These are phyloP conservation scores for Tetranychus cinnabarinus DNA, from an alignment of 1,140 invertebrate species.

Conservation along the genomic window DNA sequence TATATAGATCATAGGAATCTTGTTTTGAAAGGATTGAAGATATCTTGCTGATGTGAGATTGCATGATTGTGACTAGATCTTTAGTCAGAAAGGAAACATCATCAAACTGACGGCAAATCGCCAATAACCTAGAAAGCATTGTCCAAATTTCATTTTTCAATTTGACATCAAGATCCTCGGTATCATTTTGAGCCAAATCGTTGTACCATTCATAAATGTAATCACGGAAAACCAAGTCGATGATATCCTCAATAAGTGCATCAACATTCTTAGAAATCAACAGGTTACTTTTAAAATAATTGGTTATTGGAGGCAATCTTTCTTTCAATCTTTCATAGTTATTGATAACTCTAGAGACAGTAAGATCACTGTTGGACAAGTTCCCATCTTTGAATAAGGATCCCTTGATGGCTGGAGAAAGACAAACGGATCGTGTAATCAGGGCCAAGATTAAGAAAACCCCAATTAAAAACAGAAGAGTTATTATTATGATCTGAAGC, in stretches of 20 bases:
- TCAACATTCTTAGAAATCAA: slow-evolving; percentile 41
- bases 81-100: slow-evolving; percentile 53
- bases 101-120: slow-evolving; percentile 43
- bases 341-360: too few relatives aligned
- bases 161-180: slow-evolving; percentile 11
- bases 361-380: too few relatives aligned
- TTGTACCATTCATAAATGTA: slow-evolving; percentile 49
- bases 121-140: slow-evolving; percentile 44
- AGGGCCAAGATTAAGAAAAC: too few relatives aligned
- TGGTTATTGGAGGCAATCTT: neutral
- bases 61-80: slow-evolving; percentile 50
- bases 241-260: slow-evolving; percentile 49
- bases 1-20: slow-evolving; percentile 38
- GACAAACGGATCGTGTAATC: too few relatives aligned
- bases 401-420: too few relatives aligned
- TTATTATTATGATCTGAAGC: too few relatives aligned
- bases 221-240: slow-evolving; percentile 51
- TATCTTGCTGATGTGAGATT: slow-evolving; percentile 61
- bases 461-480: too few relatives aligned
- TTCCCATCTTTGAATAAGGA: too few relatives aligned
- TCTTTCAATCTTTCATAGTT: too few relatives aligned
- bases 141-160: slow-evolving; percentile 55
- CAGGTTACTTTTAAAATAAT: neutral
- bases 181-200: slow-evolving; percentile 30
- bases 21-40: slow-evolving; percentile 31